These are phyloP conservation scores for Drosophila prosaltans DNA, from an alignment of 1,140 invertebrate species.

Conservation along the genomic window DNA sequence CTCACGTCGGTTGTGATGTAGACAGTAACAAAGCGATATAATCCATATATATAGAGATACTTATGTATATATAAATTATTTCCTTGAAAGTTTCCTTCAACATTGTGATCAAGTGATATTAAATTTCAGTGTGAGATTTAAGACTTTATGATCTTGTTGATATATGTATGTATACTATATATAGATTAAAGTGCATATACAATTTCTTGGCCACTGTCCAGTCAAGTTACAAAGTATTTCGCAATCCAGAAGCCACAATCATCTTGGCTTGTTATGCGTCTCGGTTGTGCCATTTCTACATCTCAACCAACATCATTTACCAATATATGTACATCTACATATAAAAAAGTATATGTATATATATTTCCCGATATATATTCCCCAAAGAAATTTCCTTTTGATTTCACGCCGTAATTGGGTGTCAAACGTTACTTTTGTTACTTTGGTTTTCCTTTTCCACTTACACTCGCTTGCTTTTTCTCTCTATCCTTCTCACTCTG, in stretches of 20 bases:
- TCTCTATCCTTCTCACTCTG: slow-evolving; percentile 39
- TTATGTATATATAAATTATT: too few species aligned
- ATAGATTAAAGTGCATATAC: too few species aligned
- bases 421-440: slow-evolving; percentile 76
- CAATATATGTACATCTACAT: slow-evolving; percentile 3
- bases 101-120: too few species aligned
- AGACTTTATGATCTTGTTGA: background rate
- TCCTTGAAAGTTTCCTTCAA: too few species aligned
- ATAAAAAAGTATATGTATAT: slow-evolving; percentile 1
- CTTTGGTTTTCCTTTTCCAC: slow-evolving; percentile 52
- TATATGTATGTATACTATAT: background rate
- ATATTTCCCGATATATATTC: slow-evolving; percentile 47
- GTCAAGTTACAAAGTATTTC: slow-evolving; percentile 13
- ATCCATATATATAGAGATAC: too few species aligned
- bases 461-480: slow-evolving; percentile 22
- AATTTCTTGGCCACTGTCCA: slow-evolving; percentile 3
- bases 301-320: background rate
- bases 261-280: background rate
- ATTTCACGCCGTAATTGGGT: slow-evolving; percentile 78
- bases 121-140: too few species aligned
- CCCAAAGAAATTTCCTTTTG: slow-evolving; percentile 73
- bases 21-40: too few species aligned
- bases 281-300: slow-evolving; percentile 5
- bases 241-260: slow-evolving; percentile 20
- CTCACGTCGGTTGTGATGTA: too few species aligned